Conservation (phyloP, 2,888 invertebrate species). For the Pardosa pseudoannulata region DNA sequence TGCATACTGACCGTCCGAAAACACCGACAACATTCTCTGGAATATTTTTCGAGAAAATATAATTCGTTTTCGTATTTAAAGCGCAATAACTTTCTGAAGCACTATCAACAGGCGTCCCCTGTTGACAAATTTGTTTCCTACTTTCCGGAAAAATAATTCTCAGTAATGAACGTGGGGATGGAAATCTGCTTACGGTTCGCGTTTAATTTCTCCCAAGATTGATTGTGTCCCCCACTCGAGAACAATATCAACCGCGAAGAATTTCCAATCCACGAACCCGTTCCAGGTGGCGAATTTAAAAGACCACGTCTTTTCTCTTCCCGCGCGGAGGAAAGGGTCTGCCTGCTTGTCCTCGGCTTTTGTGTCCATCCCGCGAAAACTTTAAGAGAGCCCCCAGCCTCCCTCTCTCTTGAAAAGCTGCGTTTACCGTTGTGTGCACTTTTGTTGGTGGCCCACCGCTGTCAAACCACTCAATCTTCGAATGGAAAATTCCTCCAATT, state of each 20-base stretch:
- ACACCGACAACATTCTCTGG: too few relatives aligned
- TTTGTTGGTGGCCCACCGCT: slow-evolving; percentile 35
- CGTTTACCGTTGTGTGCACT: not conserved
- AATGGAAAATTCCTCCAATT: slow-evolving; percentile 71
- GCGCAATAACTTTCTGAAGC: too few relatives aligned
- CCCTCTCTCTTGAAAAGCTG: not conserved
- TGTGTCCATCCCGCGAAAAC: slow-evolving; percentile 1
- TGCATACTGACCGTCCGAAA: too few relatives aligned
- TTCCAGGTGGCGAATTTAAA: not conserved
- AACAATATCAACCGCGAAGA: not conserved
- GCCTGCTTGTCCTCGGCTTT: too few relatives aligned
- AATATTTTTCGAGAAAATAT: too few relatives aligned
- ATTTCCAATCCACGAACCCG: not conserved
- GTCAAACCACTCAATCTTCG: slow-evolving; percentile 58
- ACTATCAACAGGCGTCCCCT: too few relatives aligned
- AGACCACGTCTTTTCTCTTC: not conserved
- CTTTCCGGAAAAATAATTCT: too few relatives aligned
- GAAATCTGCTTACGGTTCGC: too few relatives aligned
- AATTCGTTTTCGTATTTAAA: too few relatives aligned
- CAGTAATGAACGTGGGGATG: too few relatives aligned
- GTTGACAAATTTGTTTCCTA: too few relatives aligned
- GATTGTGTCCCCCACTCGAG: not conserved
- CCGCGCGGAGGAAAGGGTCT: not conserved
- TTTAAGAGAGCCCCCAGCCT: slow-evolving; percentile 12
- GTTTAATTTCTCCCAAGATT: not conserved